phyloP scores from a whole-genome alignment of 2,113 vertebrate species.

The Aplodontia rufa region DNA sequence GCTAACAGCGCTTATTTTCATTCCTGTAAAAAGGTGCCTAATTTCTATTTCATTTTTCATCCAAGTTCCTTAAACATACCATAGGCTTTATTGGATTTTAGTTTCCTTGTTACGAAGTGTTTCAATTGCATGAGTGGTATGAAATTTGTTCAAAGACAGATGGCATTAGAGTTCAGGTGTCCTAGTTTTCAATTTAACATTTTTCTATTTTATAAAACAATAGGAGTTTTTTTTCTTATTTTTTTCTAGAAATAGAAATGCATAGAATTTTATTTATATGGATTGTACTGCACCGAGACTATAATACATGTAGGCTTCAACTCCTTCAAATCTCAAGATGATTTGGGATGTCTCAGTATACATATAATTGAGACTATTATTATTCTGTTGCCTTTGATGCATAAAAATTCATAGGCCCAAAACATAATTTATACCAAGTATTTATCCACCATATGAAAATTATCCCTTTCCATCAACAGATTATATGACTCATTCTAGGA shows the following conservation, averaged over 20 bases:
- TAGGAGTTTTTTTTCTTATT: neutral
- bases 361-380: neutral
- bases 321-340: neutral
- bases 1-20: slow-evolving; percentile 45
- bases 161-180: neutral
- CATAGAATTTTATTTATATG: slow-evolving; percentile 16
- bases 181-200: slow-evolving; percentile 1
- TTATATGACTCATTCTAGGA: slow-evolving; percentile 3
- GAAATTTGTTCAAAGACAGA: slow-evolving; percentile 49
- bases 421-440: slow-evolving; percentile 29
- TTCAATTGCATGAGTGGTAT: neutral
- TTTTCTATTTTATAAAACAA: slow-evolving; percentile 18
- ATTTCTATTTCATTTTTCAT: slow-evolving; percentile 56
- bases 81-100: slow-evolving; percentile 43
- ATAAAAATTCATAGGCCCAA: neutral
- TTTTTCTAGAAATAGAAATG: neutral
- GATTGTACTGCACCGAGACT: neutral
- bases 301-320: neutral
- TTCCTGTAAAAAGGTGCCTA: neutral
- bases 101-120: slow-evolving; percentile 44
- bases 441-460: slow-evolving; percentile 10
- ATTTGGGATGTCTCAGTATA: neutral
- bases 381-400: neutral
- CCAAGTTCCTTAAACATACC: slow-evolving; percentile 44
- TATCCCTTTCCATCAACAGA: neutral